These are phyloP conservation scores for Chirona hameri DNA, from an alignment of 2,888 invertebrate genomes.

Conservation along the genomic window DNA sequence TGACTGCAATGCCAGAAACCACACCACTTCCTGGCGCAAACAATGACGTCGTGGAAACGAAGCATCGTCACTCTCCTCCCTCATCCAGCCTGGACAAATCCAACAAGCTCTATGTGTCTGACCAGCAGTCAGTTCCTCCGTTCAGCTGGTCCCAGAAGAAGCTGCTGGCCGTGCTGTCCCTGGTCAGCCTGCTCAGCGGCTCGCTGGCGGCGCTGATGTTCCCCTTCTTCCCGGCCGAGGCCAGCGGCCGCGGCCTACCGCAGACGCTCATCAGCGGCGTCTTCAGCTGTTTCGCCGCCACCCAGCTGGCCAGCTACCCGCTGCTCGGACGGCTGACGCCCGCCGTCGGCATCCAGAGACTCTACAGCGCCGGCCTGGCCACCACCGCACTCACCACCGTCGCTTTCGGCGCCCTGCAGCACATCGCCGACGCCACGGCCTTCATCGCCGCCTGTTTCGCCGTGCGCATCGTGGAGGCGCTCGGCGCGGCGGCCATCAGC, in stretches of 20 bases:
- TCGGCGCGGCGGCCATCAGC: background rate
- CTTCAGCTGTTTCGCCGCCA: constrained; percentile 5
- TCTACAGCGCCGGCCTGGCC: background rate
- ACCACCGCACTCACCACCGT: background rate
- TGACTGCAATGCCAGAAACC: too few species aligned
- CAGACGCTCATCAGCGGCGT: constrained; percentile 3
- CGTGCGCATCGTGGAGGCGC: background rate
- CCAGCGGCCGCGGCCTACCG: background rate
- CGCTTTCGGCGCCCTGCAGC: background rate
- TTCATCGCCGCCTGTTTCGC: constrained; percentile 3
- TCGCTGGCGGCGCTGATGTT: background rate
- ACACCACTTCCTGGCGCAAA: too few species aligned
- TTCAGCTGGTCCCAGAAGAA: background rate
- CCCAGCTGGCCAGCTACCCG: background rate
- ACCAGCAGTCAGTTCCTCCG: too few species aligned
- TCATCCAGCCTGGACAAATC: too few species aligned
- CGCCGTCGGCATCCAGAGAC: background rate
- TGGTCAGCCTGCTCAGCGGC: background rate
- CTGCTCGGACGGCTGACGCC: background rate
- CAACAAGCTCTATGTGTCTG: too few species aligned
- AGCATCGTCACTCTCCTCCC: too few species aligned
- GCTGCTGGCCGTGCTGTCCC: background rate
- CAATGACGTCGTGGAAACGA: too few species aligned
- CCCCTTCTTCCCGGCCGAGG: constrained; percentile 8
- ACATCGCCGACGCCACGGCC: background rate